Conservation (phyloP, 2,113 vertebrate species). For the Tetrax tetrax region DNA sequence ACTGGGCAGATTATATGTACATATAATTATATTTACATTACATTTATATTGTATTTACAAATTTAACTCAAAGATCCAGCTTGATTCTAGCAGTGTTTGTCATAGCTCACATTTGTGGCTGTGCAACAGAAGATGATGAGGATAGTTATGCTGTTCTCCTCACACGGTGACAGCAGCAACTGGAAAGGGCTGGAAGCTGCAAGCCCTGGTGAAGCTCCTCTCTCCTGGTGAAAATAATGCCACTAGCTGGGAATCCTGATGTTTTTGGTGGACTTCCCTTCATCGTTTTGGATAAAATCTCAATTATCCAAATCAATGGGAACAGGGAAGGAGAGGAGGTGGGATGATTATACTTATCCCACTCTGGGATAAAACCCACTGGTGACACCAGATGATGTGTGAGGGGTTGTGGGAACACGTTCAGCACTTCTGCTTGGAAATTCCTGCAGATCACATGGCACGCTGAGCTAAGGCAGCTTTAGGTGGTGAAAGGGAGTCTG, state of each 20-base stretch:
- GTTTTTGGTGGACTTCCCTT: not conserved
- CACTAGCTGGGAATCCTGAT: not conserved
- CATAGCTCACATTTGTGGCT: not conserved
- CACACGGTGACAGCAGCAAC: not conserved
- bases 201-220: not conserved
- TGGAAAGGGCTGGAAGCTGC: not conserved
- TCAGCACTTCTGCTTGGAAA: not conserved
- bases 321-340: not conserved
- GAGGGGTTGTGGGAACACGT: not conserved
- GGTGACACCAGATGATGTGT: not conserved
- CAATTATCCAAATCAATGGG: not conserved
- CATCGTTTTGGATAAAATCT: not conserved
- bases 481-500: not conserved
- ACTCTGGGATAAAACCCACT: accelerated
- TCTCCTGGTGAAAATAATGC: not conserved
- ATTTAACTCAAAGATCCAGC: not conserved
- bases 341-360: not conserved
- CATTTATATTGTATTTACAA: not conserved
- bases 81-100: not conserved
- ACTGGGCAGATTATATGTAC: not conserved
- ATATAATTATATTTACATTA: no score
- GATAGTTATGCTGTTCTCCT: not conserved
- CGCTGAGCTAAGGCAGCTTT: not conserved
- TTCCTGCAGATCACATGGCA: not conserved
- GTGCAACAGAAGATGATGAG: not conserved